Base-by-base conservation (phyloP, 2,797 vertebrate genomes). In the Danio aesculapii region DNA sequence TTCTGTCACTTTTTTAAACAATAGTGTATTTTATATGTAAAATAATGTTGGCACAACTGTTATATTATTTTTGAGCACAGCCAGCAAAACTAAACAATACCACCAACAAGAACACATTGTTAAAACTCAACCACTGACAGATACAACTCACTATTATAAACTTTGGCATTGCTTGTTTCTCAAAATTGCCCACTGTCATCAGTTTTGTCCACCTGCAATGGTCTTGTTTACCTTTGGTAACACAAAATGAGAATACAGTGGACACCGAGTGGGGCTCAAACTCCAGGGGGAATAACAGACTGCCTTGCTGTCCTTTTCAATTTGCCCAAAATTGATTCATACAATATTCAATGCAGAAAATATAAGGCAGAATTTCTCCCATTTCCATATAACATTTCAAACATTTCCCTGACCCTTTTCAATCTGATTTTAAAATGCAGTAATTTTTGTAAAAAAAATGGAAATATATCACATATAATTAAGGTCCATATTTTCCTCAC, bases 401-500 rank as follows among this genome's bases (percentile, higher is more conserved):
- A 72, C 59, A 72, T 46, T 19, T 72, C 81, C 83, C 13, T 46
- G 30, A 7, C 8, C 57, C 50, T 46, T 81, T 71, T 63, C 71
- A 76, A 85, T 86, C 71, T 70, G 81, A 62, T 84, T 81, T 13
- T 6, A 30, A 59, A 12, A 6, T 17, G 13, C 59, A 14, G 30
- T 84, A 81, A 84, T 30, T 88, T 87, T 44, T 69, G n/a, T n/a
- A 0, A 16, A 17, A 8, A 43, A 10, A 57, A 2, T 43, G 63
- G 68, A 62, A 74, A 82, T 62, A 58, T 21, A 75, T 30, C 68
- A 71, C 69, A 9, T 70, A 43, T 62, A 9, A 6, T 39, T 12
- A 14, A 58, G 43, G 11, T 46, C 17, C 12, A 46, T 57, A 21
- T 21, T 46, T 14, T 6, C 19, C 8, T 4, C 74, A 80, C 73